Evolutionary conservation across 2,113 vertebrate genomes (phyloP).

Genomic region (Mormyrus lacerda): DNA sequence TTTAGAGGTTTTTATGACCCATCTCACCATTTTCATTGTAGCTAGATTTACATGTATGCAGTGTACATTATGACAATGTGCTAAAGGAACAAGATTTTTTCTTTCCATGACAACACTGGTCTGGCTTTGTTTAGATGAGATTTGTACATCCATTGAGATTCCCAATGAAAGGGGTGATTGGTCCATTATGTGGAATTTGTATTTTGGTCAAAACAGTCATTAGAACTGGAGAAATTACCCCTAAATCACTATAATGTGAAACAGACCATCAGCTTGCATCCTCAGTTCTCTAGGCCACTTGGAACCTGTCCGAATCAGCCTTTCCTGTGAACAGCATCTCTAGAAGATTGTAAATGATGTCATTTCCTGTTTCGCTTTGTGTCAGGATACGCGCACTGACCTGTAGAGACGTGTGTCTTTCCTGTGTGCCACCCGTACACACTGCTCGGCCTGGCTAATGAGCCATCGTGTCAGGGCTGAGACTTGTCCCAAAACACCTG

Average conservation of each 20-base stretch:
- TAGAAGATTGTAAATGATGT: neutral
- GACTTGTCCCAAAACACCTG: neutral
- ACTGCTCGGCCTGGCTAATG: neutral
- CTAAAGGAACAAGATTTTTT: neutral
- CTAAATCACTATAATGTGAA: conserved; percentile 18
- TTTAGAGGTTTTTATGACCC: neutral
- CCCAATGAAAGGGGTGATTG: neutral
- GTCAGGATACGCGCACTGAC: neutral
- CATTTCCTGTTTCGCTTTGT: neutral
- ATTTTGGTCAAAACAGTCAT: neutral
- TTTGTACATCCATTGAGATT: neutral
- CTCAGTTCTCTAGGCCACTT: neutral
- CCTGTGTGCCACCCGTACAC: neutral
- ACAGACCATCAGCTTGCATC: neutral
- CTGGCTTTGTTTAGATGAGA: conserved; percentile 11
- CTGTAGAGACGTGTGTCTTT: neutral
- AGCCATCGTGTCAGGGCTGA: neutral
- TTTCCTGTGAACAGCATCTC: neutral
- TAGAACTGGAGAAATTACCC: conserved; percentile 14
- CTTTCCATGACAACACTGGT: neutral
- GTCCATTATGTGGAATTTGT: neutral
- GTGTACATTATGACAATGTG: neutral
- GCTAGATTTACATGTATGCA: neutral
- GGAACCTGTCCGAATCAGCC: neutral
- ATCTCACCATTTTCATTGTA: neutral